Evolutionary conservation across 1,140 invertebrate species (phyloP), one percentile per base, ranked within the genome.

Genomic region (Nasonia longicornis): DNA sequence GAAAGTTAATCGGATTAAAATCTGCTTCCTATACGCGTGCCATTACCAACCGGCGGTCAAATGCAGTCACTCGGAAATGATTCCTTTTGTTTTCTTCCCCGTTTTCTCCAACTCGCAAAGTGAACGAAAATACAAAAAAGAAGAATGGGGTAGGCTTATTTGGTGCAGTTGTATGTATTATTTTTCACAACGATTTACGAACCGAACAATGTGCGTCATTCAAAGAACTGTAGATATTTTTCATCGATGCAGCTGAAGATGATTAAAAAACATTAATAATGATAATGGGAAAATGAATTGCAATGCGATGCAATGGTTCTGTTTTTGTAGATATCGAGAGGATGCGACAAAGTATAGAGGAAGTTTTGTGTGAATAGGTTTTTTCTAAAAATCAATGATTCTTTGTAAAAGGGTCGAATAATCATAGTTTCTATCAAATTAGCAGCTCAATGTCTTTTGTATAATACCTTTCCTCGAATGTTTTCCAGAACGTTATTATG

Each of bases 401-500:
- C 89, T 91, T 91, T 90, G 89, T 91, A 91, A 91, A 91, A 90
- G 89, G 87, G 86, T 90, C 89, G 87, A 91, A 91, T 91, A 90
- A 91, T 91, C 89, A 91, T 91, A 91, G 90, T 91, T 91, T 91
- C 89, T 90, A 91, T 90, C 87, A 91, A 91, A 90, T 77, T 84
- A 76, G 80, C 70, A 82, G 80, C 80, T 82, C 38, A 78, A 82
- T 82, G 80, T 82, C 80, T 82, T 82, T 82, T 82, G 80, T 82
- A 81, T 81, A 48, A 81, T 77, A 81, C 80, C 80, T 81, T 78
- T 82, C 80, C 80, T 82, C 76, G 35, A 67, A 82, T 78, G 75
- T 82, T 82, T 82, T 82, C 35, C 76, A 82, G 8, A 67, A 78
- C 52, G 22, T 81, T 73, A 81, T 72, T 38, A 76, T 81, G 63